These are phyloP conservation scores for Rhinopomastus cyanomelas DNA, from an alignment of 2,113 vertebrate species.

Conservation along the genomic window DNA sequence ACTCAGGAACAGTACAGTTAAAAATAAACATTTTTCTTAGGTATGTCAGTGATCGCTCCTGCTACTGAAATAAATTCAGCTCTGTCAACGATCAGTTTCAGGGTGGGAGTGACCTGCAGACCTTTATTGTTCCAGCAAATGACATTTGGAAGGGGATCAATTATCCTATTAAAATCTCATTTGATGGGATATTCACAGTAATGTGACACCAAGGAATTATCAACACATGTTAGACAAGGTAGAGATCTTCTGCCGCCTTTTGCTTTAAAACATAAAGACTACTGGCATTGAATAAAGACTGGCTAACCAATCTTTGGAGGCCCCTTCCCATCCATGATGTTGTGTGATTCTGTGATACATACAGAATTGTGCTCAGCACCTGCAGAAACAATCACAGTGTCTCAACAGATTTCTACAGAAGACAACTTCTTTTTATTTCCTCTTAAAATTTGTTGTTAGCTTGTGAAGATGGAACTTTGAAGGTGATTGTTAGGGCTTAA, in stretches of 20 bases:
- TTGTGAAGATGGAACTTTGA: not conserved
- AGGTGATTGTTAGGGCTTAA: not conserved
- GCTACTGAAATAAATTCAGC: not conserved
- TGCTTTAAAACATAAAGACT: not conserved
- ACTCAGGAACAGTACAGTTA: not conserved
- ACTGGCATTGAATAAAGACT: not conserved
- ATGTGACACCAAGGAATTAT: not conserved
- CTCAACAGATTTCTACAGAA: not conserved
- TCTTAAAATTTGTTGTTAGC: not conserved
- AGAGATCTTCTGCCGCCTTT: not conserved
- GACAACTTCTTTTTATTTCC: not conserved
- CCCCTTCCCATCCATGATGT: too few relatives aligned
- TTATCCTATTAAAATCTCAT: not conserved
- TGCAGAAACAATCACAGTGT: not conserved
- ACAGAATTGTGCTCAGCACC: not conserved
- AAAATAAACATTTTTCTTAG: not conserved
- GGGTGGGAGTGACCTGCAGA: not conserved
- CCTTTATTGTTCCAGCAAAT: not conserved
- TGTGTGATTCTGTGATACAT: too few relatives aligned
- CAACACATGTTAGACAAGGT: not conserved
- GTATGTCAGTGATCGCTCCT: not conserved
- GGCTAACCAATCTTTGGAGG: too few relatives aligned
- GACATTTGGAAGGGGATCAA: not conserved
- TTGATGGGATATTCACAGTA: not conserved
- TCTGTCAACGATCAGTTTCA: not conserved